phyloP scores from a whole-genome alignment of 64 coral and sea anemone genomes.

The Cladopsammia gracilis region DNA sequence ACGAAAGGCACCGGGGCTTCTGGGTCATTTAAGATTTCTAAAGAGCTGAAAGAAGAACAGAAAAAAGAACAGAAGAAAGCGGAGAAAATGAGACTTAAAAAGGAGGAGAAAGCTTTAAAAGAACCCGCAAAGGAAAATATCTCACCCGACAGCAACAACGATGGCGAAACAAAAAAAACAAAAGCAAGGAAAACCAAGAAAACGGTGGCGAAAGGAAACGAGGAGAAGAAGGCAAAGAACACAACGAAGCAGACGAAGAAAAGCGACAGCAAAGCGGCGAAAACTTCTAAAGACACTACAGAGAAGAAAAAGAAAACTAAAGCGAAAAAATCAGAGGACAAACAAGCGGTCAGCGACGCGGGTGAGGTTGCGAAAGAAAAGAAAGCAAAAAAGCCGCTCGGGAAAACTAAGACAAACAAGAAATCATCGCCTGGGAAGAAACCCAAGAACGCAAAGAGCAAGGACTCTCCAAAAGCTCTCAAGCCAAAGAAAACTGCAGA shows the following conservation, averaged over 20 bases:
- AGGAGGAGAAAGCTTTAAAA: conserved; percentile 60
- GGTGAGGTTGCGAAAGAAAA: conserved; percentile 44
- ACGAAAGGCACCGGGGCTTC: conserved; percentile 82
- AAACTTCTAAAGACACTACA: neutral
- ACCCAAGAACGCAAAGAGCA: conserved; percentile 12
- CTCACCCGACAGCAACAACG: neutral
- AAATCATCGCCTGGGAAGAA: conserved; percentile 50
- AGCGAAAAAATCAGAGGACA: conserved; percentile 33
- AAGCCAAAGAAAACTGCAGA: conserved; percentile 83
- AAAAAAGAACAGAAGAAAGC: conserved; percentile 71
- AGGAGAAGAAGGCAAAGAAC: conserved; percentile 9
- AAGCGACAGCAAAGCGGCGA: neutral
- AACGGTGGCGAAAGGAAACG: neutral
- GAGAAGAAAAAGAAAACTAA: conserved; percentile 41
- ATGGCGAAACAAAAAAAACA: conserved; percentile 10
- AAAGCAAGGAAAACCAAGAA: conserved; percentile 42
- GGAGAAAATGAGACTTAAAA: conserved; percentile 51
- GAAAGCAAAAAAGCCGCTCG: conserved; percentile 33
- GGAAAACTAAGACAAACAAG: conserved; percentile 40
- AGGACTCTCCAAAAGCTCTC: neutral
- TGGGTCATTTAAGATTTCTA: conserved; percentile 89
- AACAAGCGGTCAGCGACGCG: conserved; percentile 11
- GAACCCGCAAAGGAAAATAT: conserved; percentile 62
- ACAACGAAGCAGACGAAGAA: conserved; percentile 27
- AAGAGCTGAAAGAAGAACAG: conserved; percentile 82